A percentile compares a stretch with the other conserved stretches of the same genome.
These are phyloP conservation scores for Pasiphila rectangulata DNA, from an alignment of 2,888 invertebrate species.

Conservation along the genomic window DNA sequence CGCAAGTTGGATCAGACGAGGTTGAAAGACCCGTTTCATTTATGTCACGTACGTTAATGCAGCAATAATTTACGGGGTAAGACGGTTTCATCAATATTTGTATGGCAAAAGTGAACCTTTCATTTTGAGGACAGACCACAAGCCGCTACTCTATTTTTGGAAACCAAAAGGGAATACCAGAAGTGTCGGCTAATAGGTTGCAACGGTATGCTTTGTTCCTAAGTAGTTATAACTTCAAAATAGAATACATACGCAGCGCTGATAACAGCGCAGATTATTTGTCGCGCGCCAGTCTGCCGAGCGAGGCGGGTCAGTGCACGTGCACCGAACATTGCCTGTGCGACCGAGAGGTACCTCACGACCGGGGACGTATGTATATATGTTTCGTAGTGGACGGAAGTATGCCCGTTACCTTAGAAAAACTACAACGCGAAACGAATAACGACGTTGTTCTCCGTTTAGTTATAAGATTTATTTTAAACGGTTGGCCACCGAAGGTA, in stretches of 20 bases:
- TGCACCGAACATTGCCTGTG: too few relatives aligned
- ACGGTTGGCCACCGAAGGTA: too few relatives aligned
- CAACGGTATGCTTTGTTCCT: constrained; percentile 27
- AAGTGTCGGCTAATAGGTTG: constrained; percentile 34
- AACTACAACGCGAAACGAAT: too few relatives aligned
- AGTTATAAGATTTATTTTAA: too few relatives aligned
- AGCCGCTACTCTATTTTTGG: constrained; percentile 26
- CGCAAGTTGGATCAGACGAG: constrained; percentile 18
- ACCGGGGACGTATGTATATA: too few relatives aligned
- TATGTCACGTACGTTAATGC: constrained; percentile 4
- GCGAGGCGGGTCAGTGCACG: too few relatives aligned
- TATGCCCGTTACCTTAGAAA: too few relatives aligned
- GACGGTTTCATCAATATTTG: constrained; percentile 20
- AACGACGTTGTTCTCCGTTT: too few relatives aligned
- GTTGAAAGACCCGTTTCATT: background rate
- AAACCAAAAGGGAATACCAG: constrained; percentile 33
- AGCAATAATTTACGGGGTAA: constrained; percentile 19
- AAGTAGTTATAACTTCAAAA: constrained; percentile 33
- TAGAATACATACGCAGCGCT: constrained; percentile 18
- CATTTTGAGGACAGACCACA: constrained; percentile 32
- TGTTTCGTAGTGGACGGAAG: too few relatives aligned
- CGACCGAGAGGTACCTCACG: too few relatives aligned
- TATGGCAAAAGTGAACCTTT: constrained; percentile 23
- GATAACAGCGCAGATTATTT: too few relatives aligned
- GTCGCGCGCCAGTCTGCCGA: too few relatives aligned